phyloP scores from a whole-genome alignment of 2,888 invertebrate genomes.

The Caenorhabditis japonica region DNA sequence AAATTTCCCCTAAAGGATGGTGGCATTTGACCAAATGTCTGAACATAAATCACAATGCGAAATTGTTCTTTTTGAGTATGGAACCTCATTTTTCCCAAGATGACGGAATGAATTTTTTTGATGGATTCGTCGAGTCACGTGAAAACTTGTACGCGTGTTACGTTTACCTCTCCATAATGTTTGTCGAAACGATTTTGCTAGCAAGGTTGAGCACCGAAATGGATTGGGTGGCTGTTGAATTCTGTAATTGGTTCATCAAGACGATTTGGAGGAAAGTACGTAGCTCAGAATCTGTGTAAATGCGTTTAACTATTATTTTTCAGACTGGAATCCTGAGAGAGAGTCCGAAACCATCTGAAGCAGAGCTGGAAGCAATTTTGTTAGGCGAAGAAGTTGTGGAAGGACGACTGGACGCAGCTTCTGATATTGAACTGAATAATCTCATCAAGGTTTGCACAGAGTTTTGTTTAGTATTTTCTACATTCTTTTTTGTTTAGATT shows the following conservation, averaged over 20 bases:
- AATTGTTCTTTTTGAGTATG: slow-evolving; percentile 8
- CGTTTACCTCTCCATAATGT: slow-evolving; percentile 16
- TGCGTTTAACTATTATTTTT: no score
- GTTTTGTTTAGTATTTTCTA: neutral
- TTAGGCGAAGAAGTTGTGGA: slow-evolving; percentile 20
- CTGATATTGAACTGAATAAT: slow-evolving; percentile 16
- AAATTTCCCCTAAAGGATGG: neutral
- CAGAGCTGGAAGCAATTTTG: neutral
- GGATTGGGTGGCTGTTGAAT: slow-evolving; percentile 3
- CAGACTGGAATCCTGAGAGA: neutral
- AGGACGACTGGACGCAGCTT: slow-evolving; percentile 17
- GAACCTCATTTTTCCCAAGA: slow-evolving; percentile 34
- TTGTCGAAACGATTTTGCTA: slow-evolving; percentile 12
- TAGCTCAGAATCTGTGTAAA: no score
- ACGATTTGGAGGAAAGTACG: slow-evolving; percentile 2
- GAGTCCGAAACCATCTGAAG: neutral
- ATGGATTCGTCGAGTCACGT: slow-evolving; percentile 13
- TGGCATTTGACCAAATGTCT: slow-evolving; percentile 9
- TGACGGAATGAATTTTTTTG: slow-evolving; percentile 18
- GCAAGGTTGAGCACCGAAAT: slow-evolving; percentile 6
- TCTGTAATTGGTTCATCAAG: neutral
- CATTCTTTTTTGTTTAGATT: slow-evolving; percentile 7
- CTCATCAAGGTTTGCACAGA: slow-evolving; percentile 10
- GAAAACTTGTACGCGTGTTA: slow-evolving; percentile 2
- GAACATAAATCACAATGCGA: slow-evolving; percentile 14